Conservation (phyloP, 2,888 invertebrate species). For the Oxycera nigricornis region DNA sequence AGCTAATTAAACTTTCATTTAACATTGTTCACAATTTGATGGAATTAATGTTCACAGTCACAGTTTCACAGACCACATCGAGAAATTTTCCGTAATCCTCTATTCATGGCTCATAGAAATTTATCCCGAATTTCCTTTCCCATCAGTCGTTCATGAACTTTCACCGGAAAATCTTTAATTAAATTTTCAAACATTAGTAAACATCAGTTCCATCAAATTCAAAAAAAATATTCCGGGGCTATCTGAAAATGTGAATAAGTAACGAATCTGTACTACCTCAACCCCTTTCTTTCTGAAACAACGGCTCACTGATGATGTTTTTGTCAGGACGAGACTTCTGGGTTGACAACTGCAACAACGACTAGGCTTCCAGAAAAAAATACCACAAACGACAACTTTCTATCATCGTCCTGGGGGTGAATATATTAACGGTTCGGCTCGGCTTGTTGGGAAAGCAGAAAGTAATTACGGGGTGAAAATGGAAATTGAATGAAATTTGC, state of each 20-base stretch:
- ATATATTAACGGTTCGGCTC: constrained; percentile 18
- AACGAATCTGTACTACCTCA: constrained; percentile 8
- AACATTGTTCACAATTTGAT: too few relatives aligned
- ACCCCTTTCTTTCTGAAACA: background rate
- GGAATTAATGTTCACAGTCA: too few relatives aligned
- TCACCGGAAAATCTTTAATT: too few relatives aligned
- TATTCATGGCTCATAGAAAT: too few relatives aligned
- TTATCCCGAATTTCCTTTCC: too few relatives aligned
- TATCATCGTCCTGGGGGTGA: constrained; percentile 20
- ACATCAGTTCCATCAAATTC: background rate
- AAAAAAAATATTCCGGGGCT: background rate
- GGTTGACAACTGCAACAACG: background rate
- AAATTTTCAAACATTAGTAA: constrained; percentile 2
- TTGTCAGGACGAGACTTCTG: background rate
- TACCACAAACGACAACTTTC: constrained; percentile 14
- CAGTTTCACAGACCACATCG: too few relatives aligned
- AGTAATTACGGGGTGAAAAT: constrained; percentile 44
- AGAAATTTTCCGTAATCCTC: too few relatives aligned
- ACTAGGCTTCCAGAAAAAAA: background rate
- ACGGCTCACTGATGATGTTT: background rate
- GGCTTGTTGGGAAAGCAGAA: constrained; percentile 21
- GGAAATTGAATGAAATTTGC: constrained; percentile 45
- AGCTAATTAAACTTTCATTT: too few relatives aligned
- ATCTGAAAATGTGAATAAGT: constrained; percentile 18
- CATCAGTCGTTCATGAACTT: too few relatives aligned